These are phyloP conservation scores for Palythoa heliodiscus DNA, from an alignment of 92 coral and sea anemone species.

Conservation along the genomic window DNA sequence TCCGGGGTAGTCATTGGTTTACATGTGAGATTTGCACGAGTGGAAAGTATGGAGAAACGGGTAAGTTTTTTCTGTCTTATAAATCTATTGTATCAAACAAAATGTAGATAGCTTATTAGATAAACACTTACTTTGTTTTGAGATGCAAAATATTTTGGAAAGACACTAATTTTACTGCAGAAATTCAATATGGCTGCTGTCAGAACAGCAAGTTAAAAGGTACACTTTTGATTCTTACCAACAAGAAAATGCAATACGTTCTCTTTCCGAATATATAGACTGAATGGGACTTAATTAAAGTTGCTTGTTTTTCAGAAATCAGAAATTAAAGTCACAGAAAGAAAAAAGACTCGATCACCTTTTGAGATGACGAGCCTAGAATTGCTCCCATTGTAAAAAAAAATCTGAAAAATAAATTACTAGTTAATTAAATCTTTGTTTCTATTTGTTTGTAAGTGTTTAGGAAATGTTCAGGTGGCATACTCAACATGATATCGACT, in stretches of 20 bases:
- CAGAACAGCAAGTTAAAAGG: conserved; percentile 16
- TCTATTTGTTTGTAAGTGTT: conserved; percentile 20
- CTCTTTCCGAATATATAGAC: conserved; percentile 17
- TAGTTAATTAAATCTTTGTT: conserved; percentile 21
- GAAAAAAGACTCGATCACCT: conserved; percentile 31
- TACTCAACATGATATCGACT: conserved; percentile 23
- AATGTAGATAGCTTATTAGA: too few species aligned
- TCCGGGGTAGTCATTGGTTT: too few species aligned
- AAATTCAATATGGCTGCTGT: conserved; percentile 18
- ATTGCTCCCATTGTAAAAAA: conserved; percentile 19
- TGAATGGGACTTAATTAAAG: conserved; percentile 11
- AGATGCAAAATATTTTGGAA: too few species aligned
- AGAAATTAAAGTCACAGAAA: conserved; percentile 19
- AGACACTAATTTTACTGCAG: too few species aligned
- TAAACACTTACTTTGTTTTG: too few species aligned
- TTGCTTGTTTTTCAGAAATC: conserved; percentile 13
- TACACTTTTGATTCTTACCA: conserved; percentile 19
- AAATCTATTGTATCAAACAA: too few species aligned
- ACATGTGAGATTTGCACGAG: too few species aligned
- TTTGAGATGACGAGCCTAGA: conserved; percentile 20
- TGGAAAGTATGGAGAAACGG: too few species aligned
- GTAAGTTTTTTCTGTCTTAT: too few species aligned
- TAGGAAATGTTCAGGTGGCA: conserved; percentile 9
- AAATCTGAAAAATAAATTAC: conserved; percentile 15
- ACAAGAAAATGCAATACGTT: conserved; percentile 20